Percentiles rank a stretch among this genome's conserved stretches.
Evolutionary conservation across 2,113 vertebrate species (phyloP).

Genomic region (Siniperca knerii): DNA sequence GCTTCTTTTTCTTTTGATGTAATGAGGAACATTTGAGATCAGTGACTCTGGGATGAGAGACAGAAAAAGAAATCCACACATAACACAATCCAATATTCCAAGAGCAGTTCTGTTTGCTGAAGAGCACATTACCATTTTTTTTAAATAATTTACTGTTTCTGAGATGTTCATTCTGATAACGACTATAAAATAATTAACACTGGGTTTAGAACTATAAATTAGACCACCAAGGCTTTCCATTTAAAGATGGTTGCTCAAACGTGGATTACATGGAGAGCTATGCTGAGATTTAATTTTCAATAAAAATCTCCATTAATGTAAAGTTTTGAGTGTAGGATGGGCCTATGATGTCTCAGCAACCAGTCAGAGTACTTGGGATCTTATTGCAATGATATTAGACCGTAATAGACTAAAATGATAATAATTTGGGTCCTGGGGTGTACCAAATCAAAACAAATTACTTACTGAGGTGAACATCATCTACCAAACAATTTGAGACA

Average conservation of each 20-base stretch:
- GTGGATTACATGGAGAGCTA: background rate
- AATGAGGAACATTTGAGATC: slow-evolving; percentile 67
- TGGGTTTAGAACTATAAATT: slow-evolving; percentile 3
- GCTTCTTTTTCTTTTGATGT: slow-evolving; percentile 61
- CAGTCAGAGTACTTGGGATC: background rate
- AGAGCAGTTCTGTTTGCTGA: slow-evolving; percentile 16
- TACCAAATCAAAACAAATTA: background rate
- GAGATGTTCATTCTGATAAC: slow-evolving; percentile 85
- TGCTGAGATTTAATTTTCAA: slow-evolving; percentile 13
- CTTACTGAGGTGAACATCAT: background rate
- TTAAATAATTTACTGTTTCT: slow-evolving; percentile 50
- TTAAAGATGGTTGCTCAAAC: slow-evolving; percentile 12
- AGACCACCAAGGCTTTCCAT: background rate
- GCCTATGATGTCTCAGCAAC: background rate
- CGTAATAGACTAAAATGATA: background rate
- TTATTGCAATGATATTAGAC: background rate
- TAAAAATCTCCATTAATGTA: background rate
- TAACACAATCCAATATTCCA: slow-evolving; percentile 20
- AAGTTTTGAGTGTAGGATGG: background rate
- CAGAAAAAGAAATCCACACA: slow-evolving; percentile 27
- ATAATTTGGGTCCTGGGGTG: background rate
- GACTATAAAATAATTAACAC: slow-evolving; percentile 80
- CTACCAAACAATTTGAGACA: background rate
- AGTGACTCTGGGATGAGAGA: slow-evolving; percentile 41
- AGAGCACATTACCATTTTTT: slow-evolving; percentile 2